Evolutionary conservation across 2,113 vertebrate species (phyloP).

Genomic region (Sisor rabdophorus): DNA sequence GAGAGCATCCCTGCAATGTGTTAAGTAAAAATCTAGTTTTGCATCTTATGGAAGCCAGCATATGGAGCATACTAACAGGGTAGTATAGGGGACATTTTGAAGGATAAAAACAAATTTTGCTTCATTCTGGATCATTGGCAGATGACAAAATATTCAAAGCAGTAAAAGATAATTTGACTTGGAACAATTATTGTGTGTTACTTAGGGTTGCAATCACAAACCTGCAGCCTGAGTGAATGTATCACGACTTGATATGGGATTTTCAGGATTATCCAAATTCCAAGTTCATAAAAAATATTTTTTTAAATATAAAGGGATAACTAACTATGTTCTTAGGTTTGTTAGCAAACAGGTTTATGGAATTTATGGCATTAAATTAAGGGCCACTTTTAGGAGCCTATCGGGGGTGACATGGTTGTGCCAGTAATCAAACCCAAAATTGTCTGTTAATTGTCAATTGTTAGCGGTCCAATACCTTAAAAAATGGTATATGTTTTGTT

Average conservation of each 20-base stretch:
- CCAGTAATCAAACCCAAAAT: too few relatives aligned
- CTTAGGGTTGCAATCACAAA: background rate
- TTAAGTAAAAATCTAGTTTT: too few relatives aligned
- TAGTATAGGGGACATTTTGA: too few relatives aligned
- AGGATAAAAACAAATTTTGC: too few relatives aligned
- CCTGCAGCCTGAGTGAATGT: background rate
- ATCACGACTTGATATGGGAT: background rate
- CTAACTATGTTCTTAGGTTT: background rate
- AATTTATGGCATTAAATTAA: too few relatives aligned
- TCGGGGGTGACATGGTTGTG: too few relatives aligned
- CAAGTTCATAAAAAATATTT: background rate
- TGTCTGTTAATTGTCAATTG: background rate
- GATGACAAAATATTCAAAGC: background rate
- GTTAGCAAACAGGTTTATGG: background rate
- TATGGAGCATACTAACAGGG: too few relatives aligned
- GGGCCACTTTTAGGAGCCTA: too few relatives aligned
- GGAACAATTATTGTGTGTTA: background rate
- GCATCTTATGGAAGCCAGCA: too few relatives aligned
- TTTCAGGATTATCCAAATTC: background rate
- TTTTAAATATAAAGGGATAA: background rate
- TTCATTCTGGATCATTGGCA: too few relatives aligned
- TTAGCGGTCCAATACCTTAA: too few relatives aligned
- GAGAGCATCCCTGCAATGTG: too few relatives aligned
- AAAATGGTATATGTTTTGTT: background rate
- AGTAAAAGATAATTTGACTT: background rate